Evolutionary conservation across 2,888 invertebrate species (phyloP), one percentile per base, ranked within the genome.

Genomic region (Leptothorax acervorum): DNA sequence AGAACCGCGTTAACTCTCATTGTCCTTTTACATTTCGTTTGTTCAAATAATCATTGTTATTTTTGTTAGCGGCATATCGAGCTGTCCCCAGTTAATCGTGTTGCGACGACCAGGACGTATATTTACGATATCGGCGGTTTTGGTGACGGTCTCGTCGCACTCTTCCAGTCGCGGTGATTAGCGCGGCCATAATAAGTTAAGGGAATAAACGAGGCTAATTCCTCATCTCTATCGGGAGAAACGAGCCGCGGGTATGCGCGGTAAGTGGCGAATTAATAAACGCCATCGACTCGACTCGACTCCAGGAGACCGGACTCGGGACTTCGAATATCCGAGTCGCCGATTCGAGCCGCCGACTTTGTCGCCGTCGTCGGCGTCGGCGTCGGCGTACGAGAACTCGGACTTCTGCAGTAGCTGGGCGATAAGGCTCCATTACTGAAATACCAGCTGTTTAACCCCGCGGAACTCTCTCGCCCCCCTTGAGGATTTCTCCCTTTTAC

Each of bases 391-490:
- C 71, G 65, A 82, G 74, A 65, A 83, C 83, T 83, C 74, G 74
- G 86, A 88, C 88, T 92, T 89, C 91, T 89, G 90, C 91, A 90
- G 93, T 93, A 93, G 93, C 93, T 88, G 85, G 85, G 86, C 90
- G 93, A 93, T 93, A 93, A 93, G 92, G 90, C 88, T 91, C 92
- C 93, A 93, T 93, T 93, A 92, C 92, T 91, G 92, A 86, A 92
- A 93, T 92, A 92, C 92, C 93, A 85, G 86, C 88, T 88, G 90
- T 91, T 92, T 89, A 90, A 92, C 90, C 90, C 91, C 81, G 90
- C 81, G 90, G 87, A 90, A 89, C 89, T 86, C 85, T 60, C 60
- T 71, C 60, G 45, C 39, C 60, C 39, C 79, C 35, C 45, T 23
- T 28, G 39, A 70, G 71, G 12, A 71, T 71, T 71, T 83, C 84